Percentiles rank a stretch among this genome's conserved stretches.
Conservation (phyloP, 2,797 vertebrate genomes). For the Thalassophryne amazonica region DNA sequence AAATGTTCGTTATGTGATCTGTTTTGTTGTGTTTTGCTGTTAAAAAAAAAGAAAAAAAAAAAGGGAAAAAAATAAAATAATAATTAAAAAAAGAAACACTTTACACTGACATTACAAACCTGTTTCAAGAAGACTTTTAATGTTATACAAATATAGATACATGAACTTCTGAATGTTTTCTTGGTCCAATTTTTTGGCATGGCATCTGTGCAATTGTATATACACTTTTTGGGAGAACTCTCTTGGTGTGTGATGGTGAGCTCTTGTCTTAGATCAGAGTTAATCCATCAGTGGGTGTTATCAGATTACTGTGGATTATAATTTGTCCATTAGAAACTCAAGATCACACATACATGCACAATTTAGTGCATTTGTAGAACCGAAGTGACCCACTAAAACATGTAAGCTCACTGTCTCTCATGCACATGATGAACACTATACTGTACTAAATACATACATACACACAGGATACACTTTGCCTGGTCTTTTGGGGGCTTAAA, state of each 20-base stretch:
- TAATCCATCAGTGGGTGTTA: slow-evolving; percentile 61
- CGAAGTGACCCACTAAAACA: slow-evolving; percentile 22
- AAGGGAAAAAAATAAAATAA: no score
- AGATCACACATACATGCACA: neutral
- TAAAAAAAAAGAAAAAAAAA: no score
- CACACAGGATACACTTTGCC: neutral
- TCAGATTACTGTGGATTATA: slow-evolving; percentile 67
- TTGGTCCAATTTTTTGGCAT: no score
- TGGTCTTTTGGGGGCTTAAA: slow-evolving; percentile 29
- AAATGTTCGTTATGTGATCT: no score
- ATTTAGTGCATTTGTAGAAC: neutral
- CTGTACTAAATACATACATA: slow-evolving; percentile 9
- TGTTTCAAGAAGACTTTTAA: no score
- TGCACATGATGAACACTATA: slow-evolving; percentile 34
- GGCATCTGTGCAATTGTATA: no score
- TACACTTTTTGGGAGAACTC: no score
- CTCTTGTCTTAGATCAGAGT: slow-evolving; percentile 24
- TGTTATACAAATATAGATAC: no score
- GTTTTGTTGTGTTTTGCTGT: no score
- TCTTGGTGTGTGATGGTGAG: neutral
- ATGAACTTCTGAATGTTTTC: no score
- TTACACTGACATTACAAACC: no score
- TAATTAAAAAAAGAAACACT: no score
- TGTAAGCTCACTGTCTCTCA: slow-evolving; percentile 11
- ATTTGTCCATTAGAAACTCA: slow-evolving; percentile 35